phyloP scores from a whole-genome alignment of 2,888 invertebrate species.

The Matsumyia berberina region DNA sequence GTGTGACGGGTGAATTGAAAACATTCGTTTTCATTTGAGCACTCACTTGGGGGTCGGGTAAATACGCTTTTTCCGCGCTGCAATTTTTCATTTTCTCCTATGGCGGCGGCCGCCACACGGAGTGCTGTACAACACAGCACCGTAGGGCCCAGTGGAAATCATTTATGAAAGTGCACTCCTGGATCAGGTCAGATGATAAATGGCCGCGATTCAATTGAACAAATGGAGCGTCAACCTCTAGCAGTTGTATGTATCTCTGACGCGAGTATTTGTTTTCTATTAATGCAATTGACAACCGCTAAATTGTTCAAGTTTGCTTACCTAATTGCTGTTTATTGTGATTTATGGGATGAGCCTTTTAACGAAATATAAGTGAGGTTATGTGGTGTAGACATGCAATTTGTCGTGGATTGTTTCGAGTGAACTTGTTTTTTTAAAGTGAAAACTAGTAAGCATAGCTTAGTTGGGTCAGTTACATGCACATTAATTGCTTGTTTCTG shows the following conservation, averaged over 20 bases:
- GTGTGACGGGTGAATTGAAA: slow-evolving; percentile 55
- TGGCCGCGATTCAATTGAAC: slow-evolving; percentile 55
- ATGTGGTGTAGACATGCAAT: not conserved
- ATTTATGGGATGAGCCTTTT: not conserved
- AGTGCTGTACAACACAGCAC: slow-evolving; percentile 4
- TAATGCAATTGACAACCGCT: slow-evolving; percentile 19
- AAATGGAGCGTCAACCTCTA: slow-evolving; percentile 45
- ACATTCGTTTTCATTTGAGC: slow-evolving; percentile 65
- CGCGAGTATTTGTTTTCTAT: slow-evolving; percentile 26
- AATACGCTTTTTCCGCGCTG: slow-evolving; percentile 29
- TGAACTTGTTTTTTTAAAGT: no score
- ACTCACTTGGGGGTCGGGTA: slow-evolving; percentile 50
- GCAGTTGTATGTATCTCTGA: slow-evolving; percentile 19
- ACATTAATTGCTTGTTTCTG: no score
- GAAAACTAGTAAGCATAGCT: no score
- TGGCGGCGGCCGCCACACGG: not conserved
- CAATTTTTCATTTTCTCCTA: slow-evolving; percentile 56
- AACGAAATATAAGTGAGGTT: not conserved
- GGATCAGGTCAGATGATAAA: slow-evolving; percentile 51
- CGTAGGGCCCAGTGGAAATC: slow-evolving; percentile 24
- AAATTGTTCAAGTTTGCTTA: slow-evolving; percentile 18
- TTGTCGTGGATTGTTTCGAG: no score
- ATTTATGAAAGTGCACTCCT: slow-evolving; percentile 44
- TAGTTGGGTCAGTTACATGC: no score
- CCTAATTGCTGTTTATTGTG: slow-evolving; percentile 1